Base-by-base conservation (phyloP, 2,113 vertebrate genomes). In the Rhabdornis inornatus region DNA sequence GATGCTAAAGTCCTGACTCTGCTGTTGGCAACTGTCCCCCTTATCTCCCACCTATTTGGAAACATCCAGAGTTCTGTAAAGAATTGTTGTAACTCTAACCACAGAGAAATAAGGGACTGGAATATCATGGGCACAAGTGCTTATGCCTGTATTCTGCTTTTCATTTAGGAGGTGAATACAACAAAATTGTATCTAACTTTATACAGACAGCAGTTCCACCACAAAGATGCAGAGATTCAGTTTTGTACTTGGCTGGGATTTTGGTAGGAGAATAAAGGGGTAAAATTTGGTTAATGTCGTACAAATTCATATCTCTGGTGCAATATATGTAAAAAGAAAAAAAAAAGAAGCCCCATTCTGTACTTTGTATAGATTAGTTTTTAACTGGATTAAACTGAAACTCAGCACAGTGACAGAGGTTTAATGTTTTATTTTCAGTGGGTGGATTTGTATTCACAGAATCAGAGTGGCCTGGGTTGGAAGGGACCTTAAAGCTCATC, bases 331-430 rank as follows among this genome's bases (percentile, higher is more conserved):
- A 20, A 30, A 82, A n/a, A 33, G 40, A 42, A 52, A 33, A 35
- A 53, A 90, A 88, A 39, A 45, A 52, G 15, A 52, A 75, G 49
- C 82, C 94, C 82, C 25, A 4, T 55, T 91, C 85, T n/a, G 50
- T 93, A 72, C 69, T 97, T 97, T 96, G 86, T 92, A 95, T 96
- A 92, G 64, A 78, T 96, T 96, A 93, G 84, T 93, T 97, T 97
- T 96, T 89, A 97, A 97, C 91, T 88, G 71, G 81, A 97, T 95
- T 98, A 97, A 98, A 98, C 77, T 94, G 92, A 94, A 94, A 90
- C 60, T 96, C 84, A 72, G 89, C 10, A 6, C 92, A 95, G 92
- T 89, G 44, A 84, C 45, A 87, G 71, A 68, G 1, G 31, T 82
- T 27, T 69, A 69, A 10, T 80, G 76, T 95, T 94, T 96, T 68